Conservation (phyloP, 2,113 vertebrate genomes). For the Butorides virescens region DNA sequence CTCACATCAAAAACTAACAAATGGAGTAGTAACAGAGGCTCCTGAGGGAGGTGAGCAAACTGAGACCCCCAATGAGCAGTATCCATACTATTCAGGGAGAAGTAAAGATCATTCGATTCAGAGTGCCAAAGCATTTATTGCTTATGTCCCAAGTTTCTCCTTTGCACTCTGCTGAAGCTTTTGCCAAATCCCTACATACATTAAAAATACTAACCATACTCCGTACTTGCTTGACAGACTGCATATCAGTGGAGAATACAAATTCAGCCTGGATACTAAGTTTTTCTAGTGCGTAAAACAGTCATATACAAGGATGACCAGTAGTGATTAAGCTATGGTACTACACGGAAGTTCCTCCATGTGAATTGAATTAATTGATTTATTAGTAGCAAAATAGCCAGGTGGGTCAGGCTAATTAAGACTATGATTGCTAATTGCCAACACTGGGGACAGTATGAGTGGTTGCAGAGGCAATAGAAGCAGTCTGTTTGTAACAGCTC, state of each 20-base stretch:
- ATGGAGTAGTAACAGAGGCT: conserved; percentile 1
- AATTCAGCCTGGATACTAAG: conserved; percentile 61
- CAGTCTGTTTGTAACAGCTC: background rate
- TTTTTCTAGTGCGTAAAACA: background rate
- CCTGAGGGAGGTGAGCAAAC: conserved; percentile 18
- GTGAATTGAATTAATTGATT: conserved; percentile 78
- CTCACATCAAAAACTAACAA: background rate
- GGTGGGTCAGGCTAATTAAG: conserved; percentile 77
- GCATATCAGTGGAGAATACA: conserved; percentile 55
- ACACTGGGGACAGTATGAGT: conserved; percentile 58
- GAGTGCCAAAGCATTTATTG: conserved; percentile 34
- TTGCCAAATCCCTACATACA: conserved; percentile 67
- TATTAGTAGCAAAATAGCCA: conserved; percentile 75
- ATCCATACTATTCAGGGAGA: background rate
- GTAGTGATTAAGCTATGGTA: conserved; percentile 61
- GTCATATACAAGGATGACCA: conserved; percentile 60
- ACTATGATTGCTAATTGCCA: conserved; percentile 76
- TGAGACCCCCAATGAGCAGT: conserved; percentile 22
- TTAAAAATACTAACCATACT: conserved; percentile 73
- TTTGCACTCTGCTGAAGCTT: conserved; percentile 48
- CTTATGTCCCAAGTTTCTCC: conserved; percentile 28
- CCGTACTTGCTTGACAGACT: conserved; percentile 44
- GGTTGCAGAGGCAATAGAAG: conserved; percentile 36
- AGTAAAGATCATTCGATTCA: conserved; percentile 41
- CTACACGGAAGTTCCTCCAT: conserved; percentile 55